phyloP scores from a whole-genome alignment of 2,113 vertebrate species.

The Melanerpes aurifrons region DNA sequence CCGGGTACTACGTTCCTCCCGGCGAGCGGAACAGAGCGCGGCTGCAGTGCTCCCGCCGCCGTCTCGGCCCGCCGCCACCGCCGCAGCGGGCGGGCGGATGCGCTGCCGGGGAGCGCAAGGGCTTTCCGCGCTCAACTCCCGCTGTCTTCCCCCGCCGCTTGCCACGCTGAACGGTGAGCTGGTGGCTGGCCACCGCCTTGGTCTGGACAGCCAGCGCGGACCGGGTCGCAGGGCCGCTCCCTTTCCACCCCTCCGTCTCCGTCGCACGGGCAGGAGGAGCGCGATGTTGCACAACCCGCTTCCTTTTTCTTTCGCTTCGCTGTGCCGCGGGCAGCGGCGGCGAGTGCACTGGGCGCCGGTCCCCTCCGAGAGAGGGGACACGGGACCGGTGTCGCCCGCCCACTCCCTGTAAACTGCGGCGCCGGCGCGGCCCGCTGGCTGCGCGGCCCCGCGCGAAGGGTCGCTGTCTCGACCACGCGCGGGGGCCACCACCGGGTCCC shows the following conservation, averaged over 20 bases:
- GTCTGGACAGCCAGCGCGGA: neutral
- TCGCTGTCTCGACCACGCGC: neutral
- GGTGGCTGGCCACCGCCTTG: neutral
- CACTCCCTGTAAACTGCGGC: neutral
- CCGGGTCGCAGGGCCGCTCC: neutral
- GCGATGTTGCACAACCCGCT: slow-evolving; percentile 48
- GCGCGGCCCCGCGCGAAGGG: neutral
- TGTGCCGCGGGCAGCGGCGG: neutral
- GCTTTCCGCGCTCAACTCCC: neutral
- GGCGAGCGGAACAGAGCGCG: neutral
- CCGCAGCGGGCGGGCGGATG: neutral
- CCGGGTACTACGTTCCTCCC: neutral
- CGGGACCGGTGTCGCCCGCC: neutral
- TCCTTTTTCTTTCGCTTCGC: slow-evolving; percentile 45
- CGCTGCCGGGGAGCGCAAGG: neutral
- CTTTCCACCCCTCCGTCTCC: neutral
- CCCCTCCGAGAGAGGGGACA: neutral
- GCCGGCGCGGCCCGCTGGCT: neutral
- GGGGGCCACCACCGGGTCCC: too few species aligned
- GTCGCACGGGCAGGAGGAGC: slow-evolving; percentile 14
- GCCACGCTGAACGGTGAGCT: neutral
- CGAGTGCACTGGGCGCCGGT: neutral
- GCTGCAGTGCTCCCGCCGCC: neutral
- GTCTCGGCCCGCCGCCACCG: neutral
- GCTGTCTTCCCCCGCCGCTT: neutral